These are phyloP conservation scores for Phyto melanocephala DNA, from an alignment of 2,888 invertebrate species.

Conservation along the genomic window DNA sequence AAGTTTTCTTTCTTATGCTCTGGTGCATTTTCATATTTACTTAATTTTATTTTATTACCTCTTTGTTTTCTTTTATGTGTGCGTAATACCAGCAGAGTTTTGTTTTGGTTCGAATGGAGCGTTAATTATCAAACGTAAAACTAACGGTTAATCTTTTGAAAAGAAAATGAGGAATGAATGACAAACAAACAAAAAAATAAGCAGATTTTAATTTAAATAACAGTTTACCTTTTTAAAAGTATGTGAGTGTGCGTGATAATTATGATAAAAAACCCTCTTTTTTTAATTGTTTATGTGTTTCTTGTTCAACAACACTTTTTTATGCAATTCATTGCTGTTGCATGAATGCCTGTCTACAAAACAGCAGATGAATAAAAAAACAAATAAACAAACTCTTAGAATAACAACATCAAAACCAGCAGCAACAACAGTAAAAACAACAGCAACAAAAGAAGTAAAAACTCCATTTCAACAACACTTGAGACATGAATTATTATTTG, in stretches of 20 bases:
- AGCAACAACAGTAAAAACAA: slow-evolving; percentile 32
- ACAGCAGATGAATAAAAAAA: slow-evolving; percentile 17
- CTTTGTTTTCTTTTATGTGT: not conserved
- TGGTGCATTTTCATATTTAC: slow-evolving; percentile 27
- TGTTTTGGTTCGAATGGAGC: slow-evolving; percentile 19
- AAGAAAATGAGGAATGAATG: not conserved
- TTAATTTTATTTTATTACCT: not conserved
- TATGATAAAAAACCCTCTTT: slow-evolving; percentile 2
- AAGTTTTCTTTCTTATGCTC: slow-evolving; percentile 35
- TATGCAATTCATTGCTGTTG: slow-evolving; percentile 45
- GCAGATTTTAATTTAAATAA: slow-evolving; percentile 47
- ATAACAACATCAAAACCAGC: slow-evolving; percentile 38
- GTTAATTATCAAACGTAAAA: slow-evolving; percentile 52
- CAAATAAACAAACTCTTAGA: slow-evolving; percentile 44
- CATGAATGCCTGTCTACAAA: slow-evolving; percentile 49
- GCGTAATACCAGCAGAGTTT: not conserved
- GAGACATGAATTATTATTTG: slow-evolving; percentile 72
- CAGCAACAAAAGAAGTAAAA: slow-evolving; percentile 48
- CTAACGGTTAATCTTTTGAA: slow-evolving; percentile 43
- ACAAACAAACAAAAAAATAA: too few relatives aligned
- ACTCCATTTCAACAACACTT: slow-evolving; percentile 73
- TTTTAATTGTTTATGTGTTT: not conserved
- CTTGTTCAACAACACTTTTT: slow-evolving; percentile 29
- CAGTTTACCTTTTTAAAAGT: slow-evolving; percentile 31
- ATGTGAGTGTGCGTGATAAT: not conserved